A percentile compares a stretch with the other conserved stretches of the same genome.
These are phyloP conservation scores for Gymnocephalus cernua DNA, from an alignment of 2,113 vertebrate species.

Conservation along the genomic window DNA sequence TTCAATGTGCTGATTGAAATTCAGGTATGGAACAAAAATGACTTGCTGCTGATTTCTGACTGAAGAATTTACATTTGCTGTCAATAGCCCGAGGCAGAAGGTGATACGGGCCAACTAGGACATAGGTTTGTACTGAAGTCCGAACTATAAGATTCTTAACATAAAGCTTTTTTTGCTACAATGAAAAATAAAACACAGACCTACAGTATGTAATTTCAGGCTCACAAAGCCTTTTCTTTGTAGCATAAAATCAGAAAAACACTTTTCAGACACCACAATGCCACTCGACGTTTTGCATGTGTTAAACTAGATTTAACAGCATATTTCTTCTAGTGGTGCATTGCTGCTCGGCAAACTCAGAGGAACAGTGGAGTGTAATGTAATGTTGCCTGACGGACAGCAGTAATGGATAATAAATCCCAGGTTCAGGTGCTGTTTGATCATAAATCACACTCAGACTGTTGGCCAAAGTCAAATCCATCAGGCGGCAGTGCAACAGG, in stretches of 20 bases:
- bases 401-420: conserved; percentile 83
- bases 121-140: conserved; percentile 13
- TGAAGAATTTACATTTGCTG: conserved; percentile 11
- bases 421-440: conserved; percentile 80
- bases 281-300: conserved; percentile 51
- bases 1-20: conserved; percentile 30
- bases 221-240: conserved; percentile 4
- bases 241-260: conserved; percentile 21
- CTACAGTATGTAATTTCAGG: conserved; percentile 4
- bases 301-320: conserved; percentile 48
- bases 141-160: conserved; percentile 13
- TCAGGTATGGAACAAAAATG: conserved; percentile 21
- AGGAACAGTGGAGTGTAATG: conserved; percentile 75
- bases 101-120: conserved; percentile 2
- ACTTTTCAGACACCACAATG: conserved; percentile 16
- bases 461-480: conserved; percentile 78
- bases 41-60: not conserved
- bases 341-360: conserved; percentile 58
- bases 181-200: not conserved
- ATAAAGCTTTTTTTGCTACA: not conserved
- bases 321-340: conserved; percentile 51
- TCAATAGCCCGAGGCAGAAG: conserved; percentile 8
- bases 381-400: conserved; percentile 79
- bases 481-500: conserved; percentile 73
- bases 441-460: conserved; percentile 80